A percentile compares a stretch with the other conserved stretches of the same genome.
Evolutionary conservation across 2,113 vertebrate species (phyloP).

Genomic region (Macrotis lagotis): DNA sequence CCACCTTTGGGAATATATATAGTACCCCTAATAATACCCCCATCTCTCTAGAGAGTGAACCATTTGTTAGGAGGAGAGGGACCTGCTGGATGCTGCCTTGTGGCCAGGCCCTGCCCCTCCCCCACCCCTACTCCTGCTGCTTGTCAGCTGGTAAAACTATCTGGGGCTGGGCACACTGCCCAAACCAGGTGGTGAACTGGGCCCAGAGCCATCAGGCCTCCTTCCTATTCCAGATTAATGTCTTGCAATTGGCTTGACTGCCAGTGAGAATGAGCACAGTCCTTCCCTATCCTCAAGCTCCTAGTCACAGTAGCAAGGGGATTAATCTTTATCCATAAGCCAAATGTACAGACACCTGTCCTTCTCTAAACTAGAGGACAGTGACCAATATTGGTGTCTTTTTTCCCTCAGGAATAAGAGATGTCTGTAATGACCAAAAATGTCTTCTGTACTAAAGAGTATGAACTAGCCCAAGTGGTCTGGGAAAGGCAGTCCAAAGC

Average conservation of each 20-base stretch:
- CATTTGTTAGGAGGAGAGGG: constrained; percentile 61
- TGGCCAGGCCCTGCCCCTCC: constrained; percentile 64
- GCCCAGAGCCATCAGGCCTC: background rate
- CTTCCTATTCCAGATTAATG: background rate
- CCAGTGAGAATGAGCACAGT: background rate
- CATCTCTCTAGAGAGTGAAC: constrained; percentile 43
- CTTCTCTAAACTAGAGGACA: constrained; percentile 33
- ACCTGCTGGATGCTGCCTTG: constrained; percentile 64
- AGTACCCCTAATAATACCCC: constrained; percentile 26
- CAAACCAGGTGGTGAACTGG: constrained; percentile 45
- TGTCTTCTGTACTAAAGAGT: background rate
- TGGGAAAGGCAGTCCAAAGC: background rate
- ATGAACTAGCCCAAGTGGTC: background rate
- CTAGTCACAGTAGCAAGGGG: background rate
- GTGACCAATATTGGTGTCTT: constrained; percentile 11
- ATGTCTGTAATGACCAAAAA: constrained; percentile 2
- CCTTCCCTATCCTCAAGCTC: background rate
- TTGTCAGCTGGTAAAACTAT: constrained; percentile 70
- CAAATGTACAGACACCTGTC: constrained; percentile 55
- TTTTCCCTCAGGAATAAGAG: constrained; percentile 3
- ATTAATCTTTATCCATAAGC: background rate
- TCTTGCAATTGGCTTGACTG: constrained; percentile 26
- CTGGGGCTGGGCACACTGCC: constrained; percentile 66
- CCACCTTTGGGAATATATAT: constrained; percentile 35
- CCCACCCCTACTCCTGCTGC: constrained; percentile 67